Conservation (phyloP, 2,113 vertebrate species). For the Seriola aureovittata region DNA sequence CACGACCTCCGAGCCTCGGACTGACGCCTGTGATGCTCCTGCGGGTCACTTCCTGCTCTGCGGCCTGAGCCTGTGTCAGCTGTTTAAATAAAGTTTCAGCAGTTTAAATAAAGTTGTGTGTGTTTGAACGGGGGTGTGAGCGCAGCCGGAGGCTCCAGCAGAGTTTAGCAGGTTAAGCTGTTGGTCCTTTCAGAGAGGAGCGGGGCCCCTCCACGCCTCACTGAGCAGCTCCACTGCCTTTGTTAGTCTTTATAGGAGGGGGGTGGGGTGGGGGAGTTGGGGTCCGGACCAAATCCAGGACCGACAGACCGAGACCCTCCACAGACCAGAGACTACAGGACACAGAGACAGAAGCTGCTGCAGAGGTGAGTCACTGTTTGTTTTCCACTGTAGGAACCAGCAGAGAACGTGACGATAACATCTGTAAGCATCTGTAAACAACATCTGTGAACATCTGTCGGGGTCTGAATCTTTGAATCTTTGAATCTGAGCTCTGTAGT, state of each 20-base stretch:
- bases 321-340: constrained; percentile 33
- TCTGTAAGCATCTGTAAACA: too few species aligned
- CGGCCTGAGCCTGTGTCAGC: too few species aligned
- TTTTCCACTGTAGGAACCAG: constrained; percentile 4
- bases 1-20: background rate
- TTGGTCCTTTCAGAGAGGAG: constrained; percentile 47
- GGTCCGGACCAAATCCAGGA: constrained; percentile 14
- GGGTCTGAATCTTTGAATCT: too few species aligned
- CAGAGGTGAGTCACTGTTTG: constrained; percentile 35
- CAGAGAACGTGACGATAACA: too few species aligned
- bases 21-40: background rate
- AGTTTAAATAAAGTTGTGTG: background rate
- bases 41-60: too few species aligned
- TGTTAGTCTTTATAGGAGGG: constrained; percentile 34
- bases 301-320: constrained; percentile 30
- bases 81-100: too few species aligned
- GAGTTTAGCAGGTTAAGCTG: background rate
- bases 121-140: background rate
- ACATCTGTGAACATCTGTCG: too few species aligned
- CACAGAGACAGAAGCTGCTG: background rate
- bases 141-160: background rate
- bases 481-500: too few species aligned
- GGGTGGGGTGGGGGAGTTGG: background rate
- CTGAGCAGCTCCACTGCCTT: constrained; percentile 54
- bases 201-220: constrained; percentile 63